A percentile compares a stretch with the other conserved stretches of the same genome.
Conservation (phyloP, 2,113 vertebrate species). For the Toxotes chatareus region DNA sequence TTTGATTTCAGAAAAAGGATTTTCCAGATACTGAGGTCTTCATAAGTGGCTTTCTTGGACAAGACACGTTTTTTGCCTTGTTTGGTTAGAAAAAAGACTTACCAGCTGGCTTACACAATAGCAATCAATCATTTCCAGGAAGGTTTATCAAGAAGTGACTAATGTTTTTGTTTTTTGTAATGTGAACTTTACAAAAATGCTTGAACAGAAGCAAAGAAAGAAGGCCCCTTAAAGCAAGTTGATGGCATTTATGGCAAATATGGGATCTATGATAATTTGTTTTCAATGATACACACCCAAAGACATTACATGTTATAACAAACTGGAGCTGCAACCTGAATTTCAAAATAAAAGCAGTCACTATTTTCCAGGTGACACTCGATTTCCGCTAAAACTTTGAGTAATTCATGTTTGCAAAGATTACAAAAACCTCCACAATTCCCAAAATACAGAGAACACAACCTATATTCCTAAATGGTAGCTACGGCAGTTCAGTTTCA, state of each 20-base stretch:
- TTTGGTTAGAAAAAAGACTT: neutral
- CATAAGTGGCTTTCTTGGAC: neutral
- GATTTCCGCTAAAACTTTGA: neutral
- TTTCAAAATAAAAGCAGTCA: conserved; percentile 13
- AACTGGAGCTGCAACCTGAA: neutral
- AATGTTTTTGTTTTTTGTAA: neutral
- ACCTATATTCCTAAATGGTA: neutral
- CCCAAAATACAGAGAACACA: neutral
- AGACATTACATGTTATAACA: neutral
- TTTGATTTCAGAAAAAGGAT: neutral
- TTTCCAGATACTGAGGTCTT: neutral
- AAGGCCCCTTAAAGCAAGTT: neutral
- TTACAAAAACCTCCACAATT: neutral
- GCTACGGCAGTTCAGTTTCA: neutral
- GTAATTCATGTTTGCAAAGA: neutral
- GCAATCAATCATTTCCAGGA: neutral
- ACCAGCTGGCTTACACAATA: neutral
- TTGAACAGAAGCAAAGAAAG: neutral
- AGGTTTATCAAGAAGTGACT: neutral
- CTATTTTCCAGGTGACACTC: neutral
- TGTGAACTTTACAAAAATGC: conserved; percentile 1
- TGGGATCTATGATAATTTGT: neutral
- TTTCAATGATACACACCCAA: no score
- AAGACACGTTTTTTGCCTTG: neutral
- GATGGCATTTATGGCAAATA: neutral